These are phyloP conservation scores for Myotis myotis DNA, from an alignment of 2,797 vertebrate genomes.

Conservation along the genomic window DNA sequence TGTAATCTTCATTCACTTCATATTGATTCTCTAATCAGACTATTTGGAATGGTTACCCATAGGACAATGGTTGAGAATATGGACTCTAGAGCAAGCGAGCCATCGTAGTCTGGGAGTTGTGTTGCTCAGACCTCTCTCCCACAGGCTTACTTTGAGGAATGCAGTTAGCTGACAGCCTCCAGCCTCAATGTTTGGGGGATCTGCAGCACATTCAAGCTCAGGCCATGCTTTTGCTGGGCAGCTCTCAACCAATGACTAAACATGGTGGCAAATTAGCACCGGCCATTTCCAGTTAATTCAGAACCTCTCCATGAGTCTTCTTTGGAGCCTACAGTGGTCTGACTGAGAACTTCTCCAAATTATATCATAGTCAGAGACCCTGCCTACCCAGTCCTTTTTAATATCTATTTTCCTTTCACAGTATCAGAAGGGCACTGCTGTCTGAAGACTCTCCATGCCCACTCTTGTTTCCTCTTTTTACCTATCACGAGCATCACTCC, in stretches of 20 bases:
- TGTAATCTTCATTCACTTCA: neutral
- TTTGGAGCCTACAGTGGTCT: neutral
- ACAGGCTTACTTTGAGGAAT: neutral
- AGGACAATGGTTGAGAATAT: neutral
- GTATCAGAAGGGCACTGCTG: neutral
- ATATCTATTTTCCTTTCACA: neutral
- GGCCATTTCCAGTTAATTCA: neutral
- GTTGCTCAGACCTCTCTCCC: neutral
- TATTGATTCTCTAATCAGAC: neutral
- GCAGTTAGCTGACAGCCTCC: no score
- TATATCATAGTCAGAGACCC: neutral
- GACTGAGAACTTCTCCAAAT: neutral
- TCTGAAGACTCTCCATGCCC: neutral
- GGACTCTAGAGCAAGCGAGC: neutral
- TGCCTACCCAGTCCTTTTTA: neutral
- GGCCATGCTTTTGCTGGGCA: neutral
- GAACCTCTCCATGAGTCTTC: neutral
- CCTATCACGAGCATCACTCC: neutral
- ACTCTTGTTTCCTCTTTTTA: neutral
- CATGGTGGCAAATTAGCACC: fast-evolving
- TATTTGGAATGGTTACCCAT: neutral
- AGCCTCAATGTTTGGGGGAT: neutral
- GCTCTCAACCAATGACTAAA: neutral
- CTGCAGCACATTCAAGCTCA: neutral
- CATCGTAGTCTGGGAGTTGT: fast-evolving